Evolutionary conservation across 2,113 vertebrate genomes (phyloP), one percentile per base, ranked within the genome.

Genomic region (Toxotes chatareus): DNA sequence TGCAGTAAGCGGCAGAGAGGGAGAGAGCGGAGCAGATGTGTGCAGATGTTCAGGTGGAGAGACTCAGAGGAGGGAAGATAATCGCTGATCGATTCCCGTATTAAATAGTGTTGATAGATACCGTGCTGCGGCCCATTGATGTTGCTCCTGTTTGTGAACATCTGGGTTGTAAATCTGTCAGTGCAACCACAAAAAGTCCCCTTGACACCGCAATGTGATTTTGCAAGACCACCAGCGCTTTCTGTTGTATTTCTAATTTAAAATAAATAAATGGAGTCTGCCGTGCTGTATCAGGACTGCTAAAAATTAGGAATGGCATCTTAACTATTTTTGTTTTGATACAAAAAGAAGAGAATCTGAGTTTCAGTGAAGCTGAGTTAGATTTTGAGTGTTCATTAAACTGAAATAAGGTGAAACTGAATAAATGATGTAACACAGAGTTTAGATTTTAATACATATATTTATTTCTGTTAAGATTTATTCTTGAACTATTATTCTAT

Each of bases 121-220:
- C 27, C 7, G 42, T 2, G 62, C 79, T 21, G 49, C 59, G 9
- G 56, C 66, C 74, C 73, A 16, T 59, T 82, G 83, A 82, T 75
- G 65, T 76, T 34, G 81, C 79, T 74, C 57, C 78, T 67, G 76
- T 89, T 90, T 87, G 73, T 79, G 84, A 89, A 90, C 86, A 89
- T 90, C 83, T 89, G 90, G 80, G 78, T 32, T 53, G 77, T 88
- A 90, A 92, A 91, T 90, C 89, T 91, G 88, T 91, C 91, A 78
- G 84, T 79, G 12, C 53, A 23, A 85, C 88, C 87, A 83, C 89
- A 87, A 75, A 88, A 91, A 89, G 85, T 82, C 90, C 86, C 88
- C 88, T 49, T 62, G 79, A 85, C 74, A 32, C 85, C 71, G 6
- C 60, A 59, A 27, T 72, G 69, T 70, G 84, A 84, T 73, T 89